phyloP scores from a whole-genome alignment of 2,797 vertebrate species.

The Mareca strepera region DNA sequence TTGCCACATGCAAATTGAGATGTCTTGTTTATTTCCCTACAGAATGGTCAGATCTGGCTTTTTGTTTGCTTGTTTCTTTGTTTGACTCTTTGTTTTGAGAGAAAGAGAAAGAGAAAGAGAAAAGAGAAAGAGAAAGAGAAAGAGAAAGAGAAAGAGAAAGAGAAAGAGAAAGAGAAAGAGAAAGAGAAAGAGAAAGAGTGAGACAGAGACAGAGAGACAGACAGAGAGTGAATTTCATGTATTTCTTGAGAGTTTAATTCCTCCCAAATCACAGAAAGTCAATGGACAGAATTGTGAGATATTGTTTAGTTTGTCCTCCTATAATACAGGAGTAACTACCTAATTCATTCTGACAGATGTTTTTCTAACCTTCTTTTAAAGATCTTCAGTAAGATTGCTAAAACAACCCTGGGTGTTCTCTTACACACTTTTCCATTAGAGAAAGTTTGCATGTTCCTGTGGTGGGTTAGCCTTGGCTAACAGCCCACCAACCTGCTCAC shows the following conservation, averaged over 20 bases:
- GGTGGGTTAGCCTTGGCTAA: neutral
- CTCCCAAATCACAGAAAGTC: neutral
- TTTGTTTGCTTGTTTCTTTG: neutral
- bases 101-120: too few species aligned
- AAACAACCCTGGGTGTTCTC: neutral
- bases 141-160: too few species aligned
- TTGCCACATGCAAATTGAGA: neutral
- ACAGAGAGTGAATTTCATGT: neutral
- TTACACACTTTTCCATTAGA: neutral
- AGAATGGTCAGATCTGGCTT: fast-evolving
- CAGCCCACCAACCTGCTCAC: neutral
- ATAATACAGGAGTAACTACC: neutral
- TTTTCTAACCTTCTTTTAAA: neutral
- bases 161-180: too few species aligned
- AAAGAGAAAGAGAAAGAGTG: too few species aligned
- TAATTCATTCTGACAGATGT: neutral
- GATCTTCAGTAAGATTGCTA: neutral
- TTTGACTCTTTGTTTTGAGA: too few species aligned
- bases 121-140: too few species aligned
- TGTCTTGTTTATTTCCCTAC: neutral
- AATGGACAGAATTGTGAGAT: neutral
- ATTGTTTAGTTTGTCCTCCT: neutral
- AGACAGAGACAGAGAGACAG: too few species aligned
- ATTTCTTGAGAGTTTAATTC: neutral
- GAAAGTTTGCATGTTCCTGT: neutral